Evolutionary conservation across 2,797 vertebrate genomes (phyloP).

Genomic region (Pygocentrus nattereri): DNA sequence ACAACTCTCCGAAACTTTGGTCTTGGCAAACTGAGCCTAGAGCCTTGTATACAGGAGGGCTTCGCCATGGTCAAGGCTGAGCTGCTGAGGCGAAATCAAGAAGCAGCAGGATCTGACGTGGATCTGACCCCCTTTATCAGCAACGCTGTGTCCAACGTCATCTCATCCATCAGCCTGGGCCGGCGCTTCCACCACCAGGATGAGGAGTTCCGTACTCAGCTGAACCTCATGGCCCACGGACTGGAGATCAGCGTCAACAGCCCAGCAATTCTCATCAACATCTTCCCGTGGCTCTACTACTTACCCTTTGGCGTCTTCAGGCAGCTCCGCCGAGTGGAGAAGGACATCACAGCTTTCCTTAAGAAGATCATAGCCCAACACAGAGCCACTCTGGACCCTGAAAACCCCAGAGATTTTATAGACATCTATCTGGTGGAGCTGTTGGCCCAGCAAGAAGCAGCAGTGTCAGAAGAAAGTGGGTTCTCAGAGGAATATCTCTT

Average conservation of each 20-base stretch:
- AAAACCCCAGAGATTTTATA: slow-evolving; percentile 89
- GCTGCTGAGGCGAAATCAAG: slow-evolving; percentile 76
- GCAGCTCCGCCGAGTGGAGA: slow-evolving; percentile 86
- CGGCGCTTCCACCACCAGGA: slow-evolving; percentile 89
- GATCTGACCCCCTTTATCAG: slow-evolving; percentile 82
- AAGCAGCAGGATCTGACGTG: slow-evolving; percentile 69
- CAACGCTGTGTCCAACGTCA: slow-evolving; percentile 91
- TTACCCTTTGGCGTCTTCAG: slow-evolving; percentile 89
- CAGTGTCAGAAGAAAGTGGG: slow-evolving; percentile 78
- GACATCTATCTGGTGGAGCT: slow-evolving; percentile 94
- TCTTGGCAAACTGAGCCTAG: slow-evolving; percentile 89
- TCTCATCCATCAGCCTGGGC: slow-evolving; percentile 91
- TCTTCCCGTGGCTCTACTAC: slow-evolving; percentile 89
- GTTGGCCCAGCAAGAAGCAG: slow-evolving; percentile 58
- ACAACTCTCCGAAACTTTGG: slow-evolving; percentile 89
- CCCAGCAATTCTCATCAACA: slow-evolving; percentile 86
- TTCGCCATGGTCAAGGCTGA: slow-evolving; percentile 85
- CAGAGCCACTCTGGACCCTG: slow-evolving; percentile 80
- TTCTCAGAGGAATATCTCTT: slow-evolving; percentile 95
- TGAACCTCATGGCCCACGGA: slow-evolving; percentile 85
- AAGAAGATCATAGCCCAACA: slow-evolving; percentile 89
- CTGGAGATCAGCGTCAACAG: slow-evolving; percentile 87
- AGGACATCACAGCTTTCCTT: slow-evolving; percentile 88
- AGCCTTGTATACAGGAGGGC: slow-evolving; percentile 89
- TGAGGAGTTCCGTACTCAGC: slow-evolving; percentile 82